phyloP scores from a whole-genome alignment of 2,797 vertebrate genomes.

The Hozukius guyotensis region DNA sequence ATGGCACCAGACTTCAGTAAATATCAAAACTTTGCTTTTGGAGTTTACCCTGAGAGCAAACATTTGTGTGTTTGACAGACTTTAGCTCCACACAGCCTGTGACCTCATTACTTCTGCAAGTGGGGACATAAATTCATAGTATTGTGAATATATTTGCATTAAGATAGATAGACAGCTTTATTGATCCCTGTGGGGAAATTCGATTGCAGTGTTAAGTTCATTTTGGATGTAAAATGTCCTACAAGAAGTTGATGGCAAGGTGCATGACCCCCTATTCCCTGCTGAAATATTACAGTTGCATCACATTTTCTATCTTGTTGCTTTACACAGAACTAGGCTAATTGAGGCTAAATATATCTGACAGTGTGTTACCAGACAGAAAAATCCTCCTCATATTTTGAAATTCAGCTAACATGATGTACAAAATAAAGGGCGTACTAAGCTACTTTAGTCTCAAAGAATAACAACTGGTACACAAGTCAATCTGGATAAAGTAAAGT shows the following conservation, averaged over 20 bases:
- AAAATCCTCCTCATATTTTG: background rate
- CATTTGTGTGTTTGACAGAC: background rate
- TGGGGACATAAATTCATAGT: background rate
- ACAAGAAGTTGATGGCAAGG: background rate
- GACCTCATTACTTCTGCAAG: too few relatives aligned
- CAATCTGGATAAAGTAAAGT: too few relatives aligned
- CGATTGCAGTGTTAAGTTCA: too few relatives aligned
- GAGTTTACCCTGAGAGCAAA: background rate
- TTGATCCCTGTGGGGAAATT: too few relatives aligned
- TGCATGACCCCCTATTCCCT: background rate
- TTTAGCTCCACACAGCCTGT: background rate
- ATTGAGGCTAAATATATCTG: conserved; percentile 62
- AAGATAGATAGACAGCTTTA: too few relatives aligned
- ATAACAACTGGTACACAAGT: background rate
- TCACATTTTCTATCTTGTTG: conserved; percentile 55
- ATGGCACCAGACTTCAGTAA: background rate
- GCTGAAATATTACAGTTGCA: conserved; percentile 44
- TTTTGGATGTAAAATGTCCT: background rate
- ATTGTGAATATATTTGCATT: background rate
- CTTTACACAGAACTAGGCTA: conserved; percentile 63
- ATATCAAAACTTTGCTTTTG: background rate
- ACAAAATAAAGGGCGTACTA: background rate
- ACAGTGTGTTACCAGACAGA: conserved; percentile 8
- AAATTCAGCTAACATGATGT: background rate
- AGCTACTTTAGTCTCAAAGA: background rate